Evolutionary conservation across 2,113 vertebrate species (phyloP).

Genomic region (Cheilinus undulatus): DNA sequence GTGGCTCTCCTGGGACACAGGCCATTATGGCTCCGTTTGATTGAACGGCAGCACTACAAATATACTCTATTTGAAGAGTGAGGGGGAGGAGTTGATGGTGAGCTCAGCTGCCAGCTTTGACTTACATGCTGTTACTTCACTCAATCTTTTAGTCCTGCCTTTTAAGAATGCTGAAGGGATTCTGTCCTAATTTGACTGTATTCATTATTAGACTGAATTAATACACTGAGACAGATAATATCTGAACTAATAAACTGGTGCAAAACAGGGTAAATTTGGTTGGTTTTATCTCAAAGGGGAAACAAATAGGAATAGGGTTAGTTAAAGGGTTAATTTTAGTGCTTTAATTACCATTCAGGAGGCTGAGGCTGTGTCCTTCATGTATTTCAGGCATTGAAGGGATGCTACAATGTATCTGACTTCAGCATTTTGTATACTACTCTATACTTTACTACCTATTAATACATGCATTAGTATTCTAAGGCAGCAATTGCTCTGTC

Average conservation of each 20-base stretch:
- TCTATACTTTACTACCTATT: neutral
- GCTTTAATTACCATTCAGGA: neutral
- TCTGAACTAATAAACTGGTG: too few species aligned
- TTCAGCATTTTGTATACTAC: neutral
- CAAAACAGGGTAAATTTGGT: neutral
- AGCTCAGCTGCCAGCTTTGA: constrained; percentile 39
- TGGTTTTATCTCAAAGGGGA: too few species aligned
- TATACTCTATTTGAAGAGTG: constrained; percentile 52
- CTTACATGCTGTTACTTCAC: too few species aligned
- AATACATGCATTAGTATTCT: too few species aligned
- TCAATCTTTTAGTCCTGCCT: too few species aligned
- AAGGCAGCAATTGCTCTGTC: too few species aligned
- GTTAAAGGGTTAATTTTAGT: neutral
- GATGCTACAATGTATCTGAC: neutral
- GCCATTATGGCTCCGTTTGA: constrained; percentile 29
- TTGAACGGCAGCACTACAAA: constrained; percentile 56
- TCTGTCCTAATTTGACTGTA: too few species aligned
- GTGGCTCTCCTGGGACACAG: constrained; percentile 19
- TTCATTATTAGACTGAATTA: too few species aligned
- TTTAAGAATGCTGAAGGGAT: too few species aligned
- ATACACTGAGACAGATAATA: too few species aligned
- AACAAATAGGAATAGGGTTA: neutral
- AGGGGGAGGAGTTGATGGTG: constrained; percentile 46
- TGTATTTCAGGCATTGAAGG: too few species aligned
- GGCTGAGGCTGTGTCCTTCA: neutral